phyloP scores from a whole-genome alignment of 2,888 invertebrate species.

The Nymphalis urticae region DNA sequence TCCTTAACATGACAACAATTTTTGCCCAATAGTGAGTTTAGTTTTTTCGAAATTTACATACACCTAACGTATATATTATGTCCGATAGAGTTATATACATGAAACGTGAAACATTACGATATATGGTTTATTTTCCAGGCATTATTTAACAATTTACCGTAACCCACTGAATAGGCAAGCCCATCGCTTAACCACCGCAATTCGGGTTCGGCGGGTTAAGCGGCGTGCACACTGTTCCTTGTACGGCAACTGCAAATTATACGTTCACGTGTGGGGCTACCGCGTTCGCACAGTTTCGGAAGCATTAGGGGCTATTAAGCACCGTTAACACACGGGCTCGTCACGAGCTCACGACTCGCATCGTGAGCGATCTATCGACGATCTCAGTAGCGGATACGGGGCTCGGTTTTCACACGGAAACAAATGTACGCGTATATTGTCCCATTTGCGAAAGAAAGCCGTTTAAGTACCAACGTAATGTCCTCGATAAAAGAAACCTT shows the following conservation, averaged over 20 bases:
- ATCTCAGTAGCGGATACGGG: slow-evolving; percentile 72
- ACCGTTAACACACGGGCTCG: slow-evolving; percentile 78
- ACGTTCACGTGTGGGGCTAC: slow-evolving; percentile 78
- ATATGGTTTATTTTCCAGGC: neutral
- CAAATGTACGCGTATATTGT: slow-evolving; percentile 26
- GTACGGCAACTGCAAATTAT: slow-evolving; percentile 66
- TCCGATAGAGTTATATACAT: neutral
- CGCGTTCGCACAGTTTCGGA: slow-evolving; percentile 82
- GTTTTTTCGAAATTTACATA: too few species aligned
- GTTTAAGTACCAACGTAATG: neutral
- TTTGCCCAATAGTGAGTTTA: too few species aligned
- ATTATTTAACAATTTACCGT: slow-evolving; percentile 34
- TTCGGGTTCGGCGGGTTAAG: slow-evolving; percentile 36
- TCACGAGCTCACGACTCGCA: slow-evolving; percentile 76
- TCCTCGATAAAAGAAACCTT: too few species aligned
- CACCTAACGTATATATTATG: too few species aligned
- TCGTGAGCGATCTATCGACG: slow-evolving; percentile 76
- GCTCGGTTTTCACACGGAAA: slow-evolving; percentile 71
- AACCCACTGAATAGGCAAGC: slow-evolving; percentile 32
- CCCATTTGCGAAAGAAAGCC: slow-evolving; percentile 17
- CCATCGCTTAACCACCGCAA: slow-evolving; percentile 32
- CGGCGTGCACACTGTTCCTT: slow-evolving; percentile 40
- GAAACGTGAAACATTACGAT: neutral
- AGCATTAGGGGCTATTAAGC: slow-evolving; percentile 81
- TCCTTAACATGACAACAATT: too few species aligned